A percentile compares a stretch with the other conserved stretches of the same genome.
These are phyloP conservation scores for Diplazon laetatorius DNA, from an alignment of 2,888 invertebrate genomes.

Conservation along the genomic window DNA sequence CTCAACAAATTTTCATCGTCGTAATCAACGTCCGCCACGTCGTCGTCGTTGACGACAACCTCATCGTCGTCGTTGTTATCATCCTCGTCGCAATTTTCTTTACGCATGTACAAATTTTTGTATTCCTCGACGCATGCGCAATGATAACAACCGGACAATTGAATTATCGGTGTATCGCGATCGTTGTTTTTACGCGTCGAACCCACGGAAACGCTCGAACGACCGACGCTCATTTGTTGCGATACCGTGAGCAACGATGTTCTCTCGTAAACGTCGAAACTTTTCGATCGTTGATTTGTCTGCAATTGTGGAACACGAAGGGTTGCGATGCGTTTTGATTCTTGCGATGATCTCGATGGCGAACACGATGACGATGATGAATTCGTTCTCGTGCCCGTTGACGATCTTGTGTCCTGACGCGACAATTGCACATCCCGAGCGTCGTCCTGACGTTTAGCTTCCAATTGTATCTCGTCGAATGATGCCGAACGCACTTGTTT, in stretches of 20 bases:
- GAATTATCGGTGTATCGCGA: constrained; percentile 85
- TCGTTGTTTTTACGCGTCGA: constrained; percentile 78
- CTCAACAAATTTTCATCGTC: constrained; percentile 64
- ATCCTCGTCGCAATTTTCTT: constrained; percentile 73
- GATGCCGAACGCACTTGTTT: constrained; percentile 95
- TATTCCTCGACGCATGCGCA: constrained; percentile 91
- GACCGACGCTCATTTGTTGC: constrained; percentile 41
- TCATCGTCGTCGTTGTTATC: constrained; percentile 17
- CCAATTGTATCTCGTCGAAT: constrained; percentile 94
- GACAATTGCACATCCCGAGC: constrained; percentile 64
- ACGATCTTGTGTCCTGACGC: constrained; percentile 45
- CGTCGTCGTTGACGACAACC: constrained; percentile 25
- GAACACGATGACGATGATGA: constrained; percentile 77
- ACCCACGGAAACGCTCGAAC: constrained; percentile 69
- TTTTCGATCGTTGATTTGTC: constrained; percentile 88
- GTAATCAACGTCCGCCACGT: constrained; percentile 64
- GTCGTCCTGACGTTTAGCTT: constrained; percentile 86
- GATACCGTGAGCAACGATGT: constrained; percentile 75
- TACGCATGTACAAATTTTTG: constrained; percentile 84
- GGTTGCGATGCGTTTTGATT: constrained; percentile 69
- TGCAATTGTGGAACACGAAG: constrained; percentile 88
- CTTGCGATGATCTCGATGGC: constrained; percentile 76
- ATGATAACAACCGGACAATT: constrained; percentile 89
- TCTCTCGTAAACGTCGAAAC: constrained; percentile 91
- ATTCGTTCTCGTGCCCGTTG: constrained; percentile 65